Evolutionary conservation across 2,888 invertebrate species (phyloP).

Genomic region (Scaptomyza polygonia): DNA sequence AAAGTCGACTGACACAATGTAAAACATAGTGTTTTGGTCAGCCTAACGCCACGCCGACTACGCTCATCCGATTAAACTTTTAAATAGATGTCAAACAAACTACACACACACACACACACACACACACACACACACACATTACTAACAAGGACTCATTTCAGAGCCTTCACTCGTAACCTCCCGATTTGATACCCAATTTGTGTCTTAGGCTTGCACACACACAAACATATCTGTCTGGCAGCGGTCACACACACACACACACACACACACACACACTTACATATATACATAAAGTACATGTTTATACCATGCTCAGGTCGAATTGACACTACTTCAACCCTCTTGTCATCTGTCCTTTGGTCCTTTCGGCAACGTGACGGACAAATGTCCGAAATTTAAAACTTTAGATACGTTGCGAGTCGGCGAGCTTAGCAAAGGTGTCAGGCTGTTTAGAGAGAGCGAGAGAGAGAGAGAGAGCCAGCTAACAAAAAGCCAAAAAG

Average conservation of each 20-base stretch:
- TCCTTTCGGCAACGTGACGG: constrained; percentile 65
- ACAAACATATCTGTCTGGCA: constrained; percentile 9
- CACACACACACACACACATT: constrained; percentile 53
- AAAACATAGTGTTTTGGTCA: constrained; percentile 76
- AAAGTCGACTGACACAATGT: constrained; percentile 76
- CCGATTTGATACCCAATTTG: constrained; percentile 23
- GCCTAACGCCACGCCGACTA: constrained; percentile 78
- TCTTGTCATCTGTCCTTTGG: constrained; percentile 15
- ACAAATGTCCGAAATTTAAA: constrained; percentile 79
- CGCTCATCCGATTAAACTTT: constrained; percentile 81
- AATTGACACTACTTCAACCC: constrained; percentile 53
- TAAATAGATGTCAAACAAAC: constrained; percentile 81
- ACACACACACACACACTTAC: too few species aligned
- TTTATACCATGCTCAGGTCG: constrained; percentile 43
- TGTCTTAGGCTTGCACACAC: constrained; percentile 69
- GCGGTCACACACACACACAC: constrained; percentile 21
- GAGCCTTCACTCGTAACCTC: not conserved
- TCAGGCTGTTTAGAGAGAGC: constrained; percentile 4
- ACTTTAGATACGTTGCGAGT: constrained; percentile 63
- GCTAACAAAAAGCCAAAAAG: not conserved
- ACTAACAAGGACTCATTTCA: constrained; percentile 69
- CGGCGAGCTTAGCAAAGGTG: constrained; percentile 29
- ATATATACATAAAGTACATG: constrained; percentile 11
- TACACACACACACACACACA: constrained; percentile 76
- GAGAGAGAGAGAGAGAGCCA: not conserved